phyloP scores from a whole-genome alignment of 1,140 invertebrate species.

The Drosophila kepulauana region DNA sequence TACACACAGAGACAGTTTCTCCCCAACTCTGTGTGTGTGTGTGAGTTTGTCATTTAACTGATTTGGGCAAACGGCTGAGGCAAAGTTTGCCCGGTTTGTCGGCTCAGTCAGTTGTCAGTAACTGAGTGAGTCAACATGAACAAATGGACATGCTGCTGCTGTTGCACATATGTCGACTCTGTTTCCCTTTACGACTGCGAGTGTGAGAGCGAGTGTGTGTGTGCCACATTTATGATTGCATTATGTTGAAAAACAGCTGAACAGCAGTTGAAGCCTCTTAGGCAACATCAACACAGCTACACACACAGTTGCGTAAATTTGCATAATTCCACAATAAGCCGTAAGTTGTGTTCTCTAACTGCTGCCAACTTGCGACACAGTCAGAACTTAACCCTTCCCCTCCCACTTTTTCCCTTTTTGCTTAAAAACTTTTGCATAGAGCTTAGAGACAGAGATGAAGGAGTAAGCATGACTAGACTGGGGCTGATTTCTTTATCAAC shows the following conservation, averaged over 20 bases:
- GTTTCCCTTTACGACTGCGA: neutral
- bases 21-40: slow-evolving; percentile 43
- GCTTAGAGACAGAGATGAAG: neutral
- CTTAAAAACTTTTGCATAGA: neutral
- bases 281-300: slow-evolving; percentile 40
- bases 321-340: slow-evolving; percentile 73
- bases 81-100: slow-evolving; percentile 31
- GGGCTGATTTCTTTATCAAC: neutral
- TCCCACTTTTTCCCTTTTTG: neutral
- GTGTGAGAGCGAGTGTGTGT: slow-evolving; percentile 10
- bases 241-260: slow-evolving; percentile 65
- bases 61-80: slow-evolving; percentile 40
- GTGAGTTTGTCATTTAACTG: slow-evolving; percentile 63
- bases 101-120: slow-evolving; percentile 28
- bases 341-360: slow-evolving; percentile 27
- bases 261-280: slow-evolving; percentile 46
- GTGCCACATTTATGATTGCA: slow-evolving; percentile 67
- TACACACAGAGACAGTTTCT: too few species aligned
- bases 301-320: slow-evolving; percentile 60
- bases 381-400: slow-evolving; percentile 16
- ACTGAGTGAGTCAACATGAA: slow-evolving; percentile 47
- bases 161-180: slow-evolving; percentile 29
- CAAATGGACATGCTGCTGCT: slow-evolving; percentile 50
- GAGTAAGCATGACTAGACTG: neutral
- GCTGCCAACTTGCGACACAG: slow-evolving; percentile 24